Evolutionary conservation across 1,140 invertebrate genomes (phyloP), one percentile per base, ranked within the genome.

Genomic region (Caenorhabditis briggsae): DNA sequence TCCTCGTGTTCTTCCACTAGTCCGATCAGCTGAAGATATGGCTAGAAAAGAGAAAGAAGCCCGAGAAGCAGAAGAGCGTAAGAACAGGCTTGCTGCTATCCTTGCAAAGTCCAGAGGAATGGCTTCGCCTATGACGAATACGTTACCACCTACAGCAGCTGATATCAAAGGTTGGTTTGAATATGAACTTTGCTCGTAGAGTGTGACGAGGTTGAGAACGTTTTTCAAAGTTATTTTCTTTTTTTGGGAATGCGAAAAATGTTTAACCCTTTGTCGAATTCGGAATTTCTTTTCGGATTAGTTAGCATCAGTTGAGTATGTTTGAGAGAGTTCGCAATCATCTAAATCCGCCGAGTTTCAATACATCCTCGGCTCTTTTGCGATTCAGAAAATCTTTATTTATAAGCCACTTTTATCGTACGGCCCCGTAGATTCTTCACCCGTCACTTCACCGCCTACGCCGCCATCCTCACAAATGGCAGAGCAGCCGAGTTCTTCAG

Each of bases 191-290:
- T 11, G n/a, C 8, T 50, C 20, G 70, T 25, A n/a, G 9, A 50
- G 70, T 78, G 64, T 78, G 41, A 25, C 9, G 7, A 70, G n/a
- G 64, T 70, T 23, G 6, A 70, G 41, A 25, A 25, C 7, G 5
- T 6, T 70, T 33, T 64, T 9, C 20, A 11, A 14, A 25, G 33
- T 53, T 16, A 16, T 53, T 53, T 50, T 78, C 11, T 50, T 78
- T 78, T 78, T 78, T 78, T 78, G 70, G 70, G 70, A 78, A 78
- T 78, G 70, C 70, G 70, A 46, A 46, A 53, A 33, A 33, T 33
- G 33, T 65, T 14, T 43, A 70, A 43, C 70, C 70, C 70, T 78
- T 78, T 78, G 70, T 78, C 70, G 46, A 78, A 20, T 23, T 78
- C 11, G 33, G 33, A 33, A 33, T 33, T 33, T n/a, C 53, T 50